These are phyloP conservation scores for Telmatherina bonti DNA, from an alignment of 2,797 vertebrate genomes.

Conservation along the genomic window DNA sequence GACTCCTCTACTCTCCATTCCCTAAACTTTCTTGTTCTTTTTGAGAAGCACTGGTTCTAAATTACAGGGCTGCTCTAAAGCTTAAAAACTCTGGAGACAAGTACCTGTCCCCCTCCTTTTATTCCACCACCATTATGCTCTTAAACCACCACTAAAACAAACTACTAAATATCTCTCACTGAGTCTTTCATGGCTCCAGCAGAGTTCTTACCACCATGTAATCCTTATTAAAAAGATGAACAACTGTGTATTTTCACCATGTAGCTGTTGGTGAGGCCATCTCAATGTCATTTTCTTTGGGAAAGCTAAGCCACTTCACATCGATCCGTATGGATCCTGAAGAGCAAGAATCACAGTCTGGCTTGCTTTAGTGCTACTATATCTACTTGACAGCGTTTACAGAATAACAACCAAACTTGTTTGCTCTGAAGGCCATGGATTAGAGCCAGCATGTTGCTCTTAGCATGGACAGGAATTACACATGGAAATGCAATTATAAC, in stretches of 20 bases:
- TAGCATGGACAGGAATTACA: background rate
- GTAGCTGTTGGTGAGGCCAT: slow-evolving; percentile 22
- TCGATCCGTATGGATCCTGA: slow-evolving; percentile 45
- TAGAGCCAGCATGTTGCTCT: slow-evolving; percentile 9
- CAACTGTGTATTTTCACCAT: slow-evolving; percentile 27
- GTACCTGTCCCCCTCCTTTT: slow-evolving; percentile 54
- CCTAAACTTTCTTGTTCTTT: slow-evolving; percentile 45
- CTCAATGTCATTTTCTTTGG: slow-evolving; percentile 3
- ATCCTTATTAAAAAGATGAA: slow-evolving; percentile 34
- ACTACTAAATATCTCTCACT: slow-evolving; percentile 53
- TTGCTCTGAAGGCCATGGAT: slow-evolving; percentile 41
- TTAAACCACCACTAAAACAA: slow-evolving; percentile 60
- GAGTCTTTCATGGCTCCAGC: slow-evolving; percentile 16
- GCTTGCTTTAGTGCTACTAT: slow-evolving; percentile 39
- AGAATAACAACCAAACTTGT: slow-evolving; percentile 34
- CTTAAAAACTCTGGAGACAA: slow-evolving; percentile 57
- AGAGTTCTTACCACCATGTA: slow-evolving; percentile 40
- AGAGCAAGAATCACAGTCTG: slow-evolving; percentile 52
- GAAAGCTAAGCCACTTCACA: slow-evolving; percentile 14
- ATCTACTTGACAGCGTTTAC: slow-evolving; percentile 52
- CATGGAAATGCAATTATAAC: slow-evolving; percentile 14
- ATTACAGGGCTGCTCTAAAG: slow-evolving; percentile 59
- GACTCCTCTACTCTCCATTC: slow-evolving; percentile 41
- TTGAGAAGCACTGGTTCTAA: slow-evolving; percentile 52
- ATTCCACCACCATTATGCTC: slow-evolving; percentile 51